phyloP scores from a whole-genome alignment of 2,797 vertebrate species.

The Microchirus variegatus region DNA sequence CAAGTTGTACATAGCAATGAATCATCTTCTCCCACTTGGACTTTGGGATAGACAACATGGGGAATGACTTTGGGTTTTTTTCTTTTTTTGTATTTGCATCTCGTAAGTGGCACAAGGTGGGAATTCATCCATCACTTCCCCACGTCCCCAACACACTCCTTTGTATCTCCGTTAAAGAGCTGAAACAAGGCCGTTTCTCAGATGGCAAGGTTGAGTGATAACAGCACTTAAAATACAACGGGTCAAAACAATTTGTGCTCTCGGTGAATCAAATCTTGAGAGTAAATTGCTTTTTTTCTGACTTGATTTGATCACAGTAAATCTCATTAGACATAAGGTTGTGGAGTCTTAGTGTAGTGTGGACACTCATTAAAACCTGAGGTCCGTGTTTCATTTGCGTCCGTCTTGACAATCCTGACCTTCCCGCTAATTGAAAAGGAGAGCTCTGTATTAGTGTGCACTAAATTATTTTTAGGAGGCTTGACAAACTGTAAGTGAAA shows the following conservation, averaged over 20 bases:
- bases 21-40: conserved; percentile 13
- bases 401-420: conserved; percentile 66
- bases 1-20: conserved; percentile 39
- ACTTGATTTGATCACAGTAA: conserved; percentile 29
- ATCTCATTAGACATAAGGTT: conserved; percentile 34
- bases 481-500: conserved; percentile 25
- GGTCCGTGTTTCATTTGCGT: conserved; percentile 59
- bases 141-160: not conserved
- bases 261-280: conserved; percentile 7
- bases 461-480: conserved; percentile 54
- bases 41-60: not conserved
- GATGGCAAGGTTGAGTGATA: conserved; percentile 18
- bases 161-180: conserved; percentile 12
- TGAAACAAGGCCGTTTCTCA: not conserved
- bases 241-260: conserved; percentile 2
- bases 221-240: conserved; percentile 16
- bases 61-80: conserved; percentile 6
- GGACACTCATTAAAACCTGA: conserved; percentile 61
- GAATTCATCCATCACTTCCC: conserved; percentile 11
- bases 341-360: conserved; percentile 24
- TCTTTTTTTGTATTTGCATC: conserved; percentile 33
- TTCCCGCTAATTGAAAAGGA: conserved; percentile 70
- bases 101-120: conserved; percentile 13
- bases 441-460: conserved; percentile 54
- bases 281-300: conserved; percentile 1